A percentile compares a stretch with the other conserved stretches of the same genome.
phyloP scores from a whole-genome alignment of 2,888 invertebrate species.

The Drosophila heteroneura region DNA sequence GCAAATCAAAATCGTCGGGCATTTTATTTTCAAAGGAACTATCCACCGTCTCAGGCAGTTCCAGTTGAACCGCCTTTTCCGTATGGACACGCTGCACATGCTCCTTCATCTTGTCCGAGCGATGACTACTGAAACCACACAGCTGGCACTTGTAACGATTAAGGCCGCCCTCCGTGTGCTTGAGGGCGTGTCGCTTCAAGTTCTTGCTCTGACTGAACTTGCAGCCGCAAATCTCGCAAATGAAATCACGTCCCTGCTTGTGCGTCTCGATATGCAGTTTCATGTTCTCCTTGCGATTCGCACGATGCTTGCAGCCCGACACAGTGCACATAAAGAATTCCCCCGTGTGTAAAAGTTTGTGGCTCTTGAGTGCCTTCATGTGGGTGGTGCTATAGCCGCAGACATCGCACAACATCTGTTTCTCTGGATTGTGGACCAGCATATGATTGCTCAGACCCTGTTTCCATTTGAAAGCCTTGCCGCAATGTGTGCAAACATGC shows the following conservation, averaged over 20 bases:
- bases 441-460: conserved; percentile 87
- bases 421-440: conserved; percentile 86
- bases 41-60: conserved; percentile 82
- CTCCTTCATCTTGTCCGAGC: conserved; percentile 87
- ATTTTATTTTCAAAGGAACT: conserved; percentile 80
- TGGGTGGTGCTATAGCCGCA: conserved; percentile 87
- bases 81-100: conserved; percentile 85
- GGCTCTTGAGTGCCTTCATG: conserved; percentile 86
- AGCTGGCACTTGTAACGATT: conserved; percentile 84
- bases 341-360: conserved; percentile 86
- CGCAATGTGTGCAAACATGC: conserved; percentile 86
- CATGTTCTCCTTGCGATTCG: conserved; percentile 86
- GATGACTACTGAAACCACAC: conserved; percentile 86
- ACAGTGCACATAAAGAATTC: conserved; percentile 86
- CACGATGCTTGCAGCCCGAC: conserved; percentile 85
- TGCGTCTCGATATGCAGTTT: conserved; percentile 87
- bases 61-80: conserved; percentile 82
- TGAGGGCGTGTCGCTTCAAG: conserved; percentile 84
- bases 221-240: conserved; percentile 87
- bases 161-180: conserved; percentile 77
- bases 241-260: conserved; percentile 86
- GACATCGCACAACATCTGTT: conserved; percentile 87
- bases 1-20: conserved; percentile 79
- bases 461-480: conserved; percentile 87
- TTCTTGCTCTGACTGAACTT: conserved; percentile 87